Percentiles rank a stretch among this genome's conserved stretches.
phyloP scores from a whole-genome alignment of 2,888 invertebrate genomes.

The Hypsopygia costalis region DNA sequence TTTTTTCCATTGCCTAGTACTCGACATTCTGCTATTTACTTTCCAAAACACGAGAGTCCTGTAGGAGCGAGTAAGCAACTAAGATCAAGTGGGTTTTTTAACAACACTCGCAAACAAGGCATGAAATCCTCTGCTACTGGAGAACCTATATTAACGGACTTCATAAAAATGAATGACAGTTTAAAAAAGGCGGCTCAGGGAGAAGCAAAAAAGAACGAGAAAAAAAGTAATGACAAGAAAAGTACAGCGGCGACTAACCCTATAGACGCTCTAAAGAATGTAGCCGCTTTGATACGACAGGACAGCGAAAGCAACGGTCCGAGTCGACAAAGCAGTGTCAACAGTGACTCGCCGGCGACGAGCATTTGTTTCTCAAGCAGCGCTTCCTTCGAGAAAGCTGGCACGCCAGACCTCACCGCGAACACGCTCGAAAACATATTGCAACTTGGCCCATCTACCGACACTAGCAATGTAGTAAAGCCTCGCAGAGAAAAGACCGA shows the following conservation, averaged over 20 bases:
- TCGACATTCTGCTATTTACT: conserved; percentile 86
- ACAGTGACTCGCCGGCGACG: conserved; percentile 68
- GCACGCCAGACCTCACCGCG: conserved; percentile 62
- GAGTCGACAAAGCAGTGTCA: conserved; percentile 65
- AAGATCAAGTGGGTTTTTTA: conserved; percentile 86
- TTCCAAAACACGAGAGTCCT: conserved; percentile 78
- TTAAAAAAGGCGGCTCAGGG: conserved; percentile 67
- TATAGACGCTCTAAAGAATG: conserved; percentile 66
- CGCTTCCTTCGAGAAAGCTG: conserved; percentile 56
- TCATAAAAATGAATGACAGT: conserved; percentile 80
- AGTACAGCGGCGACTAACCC: conserved; percentile 44
- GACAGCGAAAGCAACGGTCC: conserved; percentile 56
- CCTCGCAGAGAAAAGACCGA: conserved; percentile 94
- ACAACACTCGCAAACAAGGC: conserved; percentile 83
- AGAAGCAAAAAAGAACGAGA: conserved; percentile 55
- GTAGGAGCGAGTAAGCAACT: conserved; percentile 69
- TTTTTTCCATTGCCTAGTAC: conserved; percentile 87
- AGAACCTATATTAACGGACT: conserved; percentile 87
- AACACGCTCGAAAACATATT: conserved; percentile 49
- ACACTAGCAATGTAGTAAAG: conserved; percentile 69
- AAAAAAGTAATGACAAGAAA: conserved; percentile 45
- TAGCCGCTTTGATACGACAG: conserved; percentile 64
- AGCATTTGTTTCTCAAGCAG: conserved; percentile 58
- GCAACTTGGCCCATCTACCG: conserved; percentile 36
- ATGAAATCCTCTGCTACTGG: conserved; percentile 69